Evolutionary conservation across 2,888 invertebrate species (phyloP), one percentile per base, ranked within the genome.

Genomic region (Brachypalpus laphriformis): DNA sequence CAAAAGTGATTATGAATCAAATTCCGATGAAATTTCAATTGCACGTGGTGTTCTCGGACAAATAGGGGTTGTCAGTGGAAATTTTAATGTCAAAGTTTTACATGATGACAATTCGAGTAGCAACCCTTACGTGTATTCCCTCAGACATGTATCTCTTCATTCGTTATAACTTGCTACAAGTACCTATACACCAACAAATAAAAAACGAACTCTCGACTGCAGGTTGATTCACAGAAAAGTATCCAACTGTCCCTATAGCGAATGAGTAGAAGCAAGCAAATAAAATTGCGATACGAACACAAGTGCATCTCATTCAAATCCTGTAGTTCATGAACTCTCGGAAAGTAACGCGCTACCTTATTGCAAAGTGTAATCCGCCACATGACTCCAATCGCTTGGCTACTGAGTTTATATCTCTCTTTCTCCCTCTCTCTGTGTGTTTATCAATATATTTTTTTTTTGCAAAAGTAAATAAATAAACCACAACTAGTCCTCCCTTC

Each of bases 271-370:
- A 14, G 6, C 14, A 40, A 14, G 14, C 37, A 11, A 37, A n/a
- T 11, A n/a, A 37, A 37, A 37, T 2, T 3, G 42, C 16, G 18
- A 47, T 7, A 18, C 3, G 47, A 74, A 42, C 20, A 31, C 14
- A 31, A 61, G 49, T 61, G 63, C 61, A 72, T 71, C 18, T 57
- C 11, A 16, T 71, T 71, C 45, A 9, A 45, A 45, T 47, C 20
- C 9, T 74, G 34, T 22, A 65, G 74, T 63, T 74, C 63, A 65
- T 63, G 74, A 74, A 74, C 74, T 74, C 74, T 47, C 20, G 9
- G 3, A 9, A 47, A 47, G 47, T 9, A 47, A 47, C 20, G 9
- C 20, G 18, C 7, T 20, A 47, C 47, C 18, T 40, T 51, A 18
- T 37, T 51, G 47, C 14, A 59, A 72, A 7, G 20, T 37, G 18